These are phyloP conservation scores for Ellobium chinense DNA, from an alignment of 2,888 invertebrate genomes.

Conservation along the genomic window DNA sequence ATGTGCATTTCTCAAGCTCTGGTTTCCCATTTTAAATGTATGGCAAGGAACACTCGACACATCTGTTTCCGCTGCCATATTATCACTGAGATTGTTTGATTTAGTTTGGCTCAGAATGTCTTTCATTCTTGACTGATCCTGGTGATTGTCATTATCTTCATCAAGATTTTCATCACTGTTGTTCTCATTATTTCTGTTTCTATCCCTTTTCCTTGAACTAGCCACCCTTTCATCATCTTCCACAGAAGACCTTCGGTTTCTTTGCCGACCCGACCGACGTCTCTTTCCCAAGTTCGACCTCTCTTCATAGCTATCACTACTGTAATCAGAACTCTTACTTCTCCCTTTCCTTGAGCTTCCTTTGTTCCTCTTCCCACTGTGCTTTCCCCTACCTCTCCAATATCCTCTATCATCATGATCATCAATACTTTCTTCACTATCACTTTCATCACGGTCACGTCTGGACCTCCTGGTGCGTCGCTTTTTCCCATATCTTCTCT, in stretches of 20 bases:
- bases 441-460: neutral
- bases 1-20: slow-evolving; percentile 23
- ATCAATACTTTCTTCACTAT: neutral
- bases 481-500: slow-evolving; percentile 25
- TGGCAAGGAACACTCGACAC: neutral
- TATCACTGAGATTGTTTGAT: neutral
- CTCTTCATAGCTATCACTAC: neutral
- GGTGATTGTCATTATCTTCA: neutral
- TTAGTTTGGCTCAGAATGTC: neutral
- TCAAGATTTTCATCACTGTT: neutral
- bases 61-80: neutral
- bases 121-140: neutral
- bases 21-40: slow-evolving; percentile 36
- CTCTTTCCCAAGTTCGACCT: neutral
- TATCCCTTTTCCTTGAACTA: neutral
- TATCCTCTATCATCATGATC: neutral
- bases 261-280: neutral
- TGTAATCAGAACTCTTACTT: neutral
- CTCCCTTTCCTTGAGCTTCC: neutral
- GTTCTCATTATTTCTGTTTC: neutral
- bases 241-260: neutral
- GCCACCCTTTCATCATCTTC: neutral
- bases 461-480: neutral
- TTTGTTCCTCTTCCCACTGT: neutral
- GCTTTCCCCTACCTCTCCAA: neutral